Conservation (phyloP, 2,113 vertebrate species). For the Notarius lentiginosus region DNA sequence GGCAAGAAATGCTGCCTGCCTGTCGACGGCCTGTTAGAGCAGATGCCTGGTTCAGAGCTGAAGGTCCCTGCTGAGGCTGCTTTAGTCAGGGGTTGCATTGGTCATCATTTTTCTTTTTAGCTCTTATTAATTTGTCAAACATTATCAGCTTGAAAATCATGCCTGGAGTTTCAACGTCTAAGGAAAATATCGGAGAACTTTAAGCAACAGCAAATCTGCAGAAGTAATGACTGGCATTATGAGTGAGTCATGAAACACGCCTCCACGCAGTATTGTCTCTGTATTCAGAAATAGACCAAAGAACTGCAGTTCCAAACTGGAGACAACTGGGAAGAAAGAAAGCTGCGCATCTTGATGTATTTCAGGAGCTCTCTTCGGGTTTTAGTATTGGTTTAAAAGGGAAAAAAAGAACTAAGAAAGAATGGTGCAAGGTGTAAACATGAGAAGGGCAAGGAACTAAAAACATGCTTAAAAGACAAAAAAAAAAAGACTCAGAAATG, state of each 20-base stretch:
- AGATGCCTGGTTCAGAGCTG: constrained; percentile 17
- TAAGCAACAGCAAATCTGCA: background rate
- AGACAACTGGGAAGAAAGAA: background rate
- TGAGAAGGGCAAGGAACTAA: background rate
- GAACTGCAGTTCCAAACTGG: background rate
- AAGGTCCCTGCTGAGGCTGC: constrained; percentile 14
- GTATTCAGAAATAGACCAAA: constrained; percentile 24
- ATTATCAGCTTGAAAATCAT: background rate
- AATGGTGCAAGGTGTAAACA: background rate
- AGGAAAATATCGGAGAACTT: background rate
- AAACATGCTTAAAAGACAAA: background rate
- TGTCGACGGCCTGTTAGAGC: constrained; percentile 9
- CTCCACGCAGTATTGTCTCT: background rate
- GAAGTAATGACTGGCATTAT: background rate
- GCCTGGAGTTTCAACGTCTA: background rate
- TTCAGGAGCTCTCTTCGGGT: background rate
- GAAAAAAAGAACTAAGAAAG: background rate
- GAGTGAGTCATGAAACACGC: background rate
- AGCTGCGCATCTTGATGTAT: background rate
- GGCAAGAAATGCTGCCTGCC: constrained; percentile 26
- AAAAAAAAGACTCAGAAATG: background rate
- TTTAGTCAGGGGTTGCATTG: constrained; percentile 14
- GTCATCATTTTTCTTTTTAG: background rate
- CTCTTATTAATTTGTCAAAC: background rate
- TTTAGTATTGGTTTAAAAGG: background rate